Conservation (phyloP, 1,140 invertebrate species). For the Trachymyrmex cornetzi region DNA sequence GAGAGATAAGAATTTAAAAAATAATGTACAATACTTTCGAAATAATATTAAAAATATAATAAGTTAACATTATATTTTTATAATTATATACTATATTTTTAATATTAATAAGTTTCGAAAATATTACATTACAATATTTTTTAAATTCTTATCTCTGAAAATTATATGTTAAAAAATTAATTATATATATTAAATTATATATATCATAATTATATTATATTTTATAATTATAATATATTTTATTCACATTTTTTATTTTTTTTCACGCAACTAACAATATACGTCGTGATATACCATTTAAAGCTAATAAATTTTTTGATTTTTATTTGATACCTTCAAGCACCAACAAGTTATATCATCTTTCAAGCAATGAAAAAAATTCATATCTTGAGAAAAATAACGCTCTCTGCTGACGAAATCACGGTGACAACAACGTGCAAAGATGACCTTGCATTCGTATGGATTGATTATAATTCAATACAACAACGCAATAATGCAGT, state of each 20-base stretch:
- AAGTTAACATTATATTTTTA: background rate
- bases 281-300: background rate
- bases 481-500: conserved; percentile 41
- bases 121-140: no score
- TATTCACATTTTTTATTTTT: background rate
- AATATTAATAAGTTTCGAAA: no score
- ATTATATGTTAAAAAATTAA: no score
- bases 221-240: no score
- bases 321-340: background rate
- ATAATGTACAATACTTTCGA: background rate
- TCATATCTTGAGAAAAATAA: background rate
- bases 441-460: conserved; percentile 67
- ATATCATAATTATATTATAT: no score
- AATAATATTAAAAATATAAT: background rate
- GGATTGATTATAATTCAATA: conserved; percentile 71
- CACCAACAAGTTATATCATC: background rate
- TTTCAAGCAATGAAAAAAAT: background rate
- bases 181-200: no score
- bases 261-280: background rate
- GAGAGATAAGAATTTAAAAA: background rate
- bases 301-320: background rate
- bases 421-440: conserved; percentile 31
- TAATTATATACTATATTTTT: background rate
- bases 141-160: no score
- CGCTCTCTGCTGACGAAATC: background rate